phyloP scores from a whole-genome alignment of 2,888 invertebrate genomes.

The Drosophila acutilabella region DNA sequence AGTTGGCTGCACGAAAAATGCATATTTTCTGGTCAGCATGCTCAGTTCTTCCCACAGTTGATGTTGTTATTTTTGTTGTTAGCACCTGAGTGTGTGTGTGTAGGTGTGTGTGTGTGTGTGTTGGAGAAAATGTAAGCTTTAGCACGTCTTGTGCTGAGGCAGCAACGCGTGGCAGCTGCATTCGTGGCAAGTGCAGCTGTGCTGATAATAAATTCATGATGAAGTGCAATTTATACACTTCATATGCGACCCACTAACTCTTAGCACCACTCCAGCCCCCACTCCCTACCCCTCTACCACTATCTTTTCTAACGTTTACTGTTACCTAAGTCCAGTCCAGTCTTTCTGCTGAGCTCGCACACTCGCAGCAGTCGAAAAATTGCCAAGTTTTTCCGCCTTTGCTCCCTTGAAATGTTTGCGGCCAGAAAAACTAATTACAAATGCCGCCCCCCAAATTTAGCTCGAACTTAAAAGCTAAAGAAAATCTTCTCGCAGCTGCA shows the following conservation, averaged over 20 bases:
- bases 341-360: slow-evolving; percentile 63
- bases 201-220: slow-evolving; percentile 80
- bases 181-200: slow-evolving; percentile 73
- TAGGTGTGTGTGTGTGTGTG: slow-evolving; percentile 1
- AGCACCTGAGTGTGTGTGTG: slow-evolving; percentile 35
- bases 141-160: slow-evolving; percentile 75
- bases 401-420: slow-evolving; percentile 68
- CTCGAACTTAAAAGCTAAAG: slow-evolving; percentile 28
- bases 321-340: slow-evolving; percentile 41
- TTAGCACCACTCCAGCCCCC: background rate
- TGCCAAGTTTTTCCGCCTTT: slow-evolving; percentile 44
- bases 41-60: slow-evolving; percentile 28
- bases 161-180: slow-evolving; percentile 63
- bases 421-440: slow-evolving; percentile 75
- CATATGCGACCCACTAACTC: slow-evolving; percentile 57
- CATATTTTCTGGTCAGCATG: slow-evolving; percentile 66
- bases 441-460: slow-evolving; percentile 39
- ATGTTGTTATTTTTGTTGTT: slow-evolving; percentile 36
- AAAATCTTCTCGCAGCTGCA: slow-evolving; percentile 47
- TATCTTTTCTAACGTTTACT: slow-evolving; percentile 3
- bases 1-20: slow-evolving; percentile 75
- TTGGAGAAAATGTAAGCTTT: slow-evolving; percentile 39
- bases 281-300: background rate
- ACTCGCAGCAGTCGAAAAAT: slow-evolving; percentile 8
- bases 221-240: slow-evolving; percentile 80